Evolutionary conservation across 35 echinoderm and acorn worm species (phyloP).

Genomic region (Ophioderma brevispina): DNA sequence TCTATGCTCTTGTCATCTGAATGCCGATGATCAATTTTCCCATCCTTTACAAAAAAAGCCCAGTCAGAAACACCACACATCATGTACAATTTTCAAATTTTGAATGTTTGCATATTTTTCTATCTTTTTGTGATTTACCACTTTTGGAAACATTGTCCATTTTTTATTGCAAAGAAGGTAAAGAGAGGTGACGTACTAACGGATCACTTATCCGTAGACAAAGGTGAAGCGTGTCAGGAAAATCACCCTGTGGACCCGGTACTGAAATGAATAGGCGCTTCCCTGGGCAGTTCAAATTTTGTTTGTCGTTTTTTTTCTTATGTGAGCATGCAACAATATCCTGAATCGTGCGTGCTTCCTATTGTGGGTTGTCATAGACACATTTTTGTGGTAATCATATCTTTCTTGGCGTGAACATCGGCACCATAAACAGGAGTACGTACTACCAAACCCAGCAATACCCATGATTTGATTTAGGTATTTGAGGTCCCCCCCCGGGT

Average conservation of each 20-base stretch:
- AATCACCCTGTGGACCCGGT: constrained; percentile 61
- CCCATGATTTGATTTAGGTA: constrained; percentile 68
- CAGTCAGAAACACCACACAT: constrained; percentile 38
- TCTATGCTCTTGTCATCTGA: constrained; percentile 60
- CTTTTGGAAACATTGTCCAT: constrained; percentile 59
- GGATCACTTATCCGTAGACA: constrained; percentile 62
- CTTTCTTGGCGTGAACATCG: constrained; percentile 37
- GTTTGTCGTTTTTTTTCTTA: constrained; percentile 39
- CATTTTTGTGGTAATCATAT: constrained; percentile 48
- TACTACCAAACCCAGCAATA: constrained; percentile 61
- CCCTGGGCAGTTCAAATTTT: constrained; percentile 58
- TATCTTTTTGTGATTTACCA: constrained; percentile 39
- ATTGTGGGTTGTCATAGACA: constrained; percentile 47
- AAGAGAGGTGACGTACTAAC: constrained; percentile 43
- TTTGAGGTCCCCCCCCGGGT: constrained; percentile 71
- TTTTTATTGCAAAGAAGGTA: constrained; percentile 33
- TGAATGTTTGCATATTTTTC: constrained; percentile 37
- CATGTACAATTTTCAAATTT: constrained; percentile 48
- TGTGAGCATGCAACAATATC: constrained; percentile 36
- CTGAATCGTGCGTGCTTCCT: constrained; percentile 59
- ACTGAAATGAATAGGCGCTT: constrained; percentile 49
- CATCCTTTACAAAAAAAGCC: constrained; percentile 67
- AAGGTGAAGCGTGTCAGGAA: constrained; percentile 70
- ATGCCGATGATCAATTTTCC: constrained; percentile 52
- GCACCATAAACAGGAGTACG: constrained; percentile 67